phyloP scores from a whole-genome alignment of 2,113 vertebrate species.

The Chunga burmeisteri region DNA sequence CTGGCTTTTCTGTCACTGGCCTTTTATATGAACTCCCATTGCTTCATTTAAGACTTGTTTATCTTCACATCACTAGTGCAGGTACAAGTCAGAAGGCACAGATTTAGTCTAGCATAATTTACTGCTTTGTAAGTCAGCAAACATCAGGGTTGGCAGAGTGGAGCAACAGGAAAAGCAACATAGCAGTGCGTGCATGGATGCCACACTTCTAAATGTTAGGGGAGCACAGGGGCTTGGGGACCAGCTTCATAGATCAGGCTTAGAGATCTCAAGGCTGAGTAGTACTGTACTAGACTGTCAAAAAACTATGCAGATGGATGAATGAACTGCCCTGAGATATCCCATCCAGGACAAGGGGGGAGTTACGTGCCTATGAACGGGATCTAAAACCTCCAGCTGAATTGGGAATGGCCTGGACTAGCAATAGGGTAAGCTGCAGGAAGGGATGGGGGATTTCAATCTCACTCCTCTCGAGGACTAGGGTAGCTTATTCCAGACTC shows the following conservation, averaged over 20 bases:
- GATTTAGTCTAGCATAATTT: not conserved
- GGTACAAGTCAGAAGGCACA: not conserved
- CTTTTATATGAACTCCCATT: not conserved
- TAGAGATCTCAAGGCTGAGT: not conserved
- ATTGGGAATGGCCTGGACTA: not conserved
- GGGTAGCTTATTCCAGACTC: not conserved
- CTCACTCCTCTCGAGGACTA: not conserved
- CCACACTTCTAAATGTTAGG: not conserved
- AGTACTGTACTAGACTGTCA: not conserved
- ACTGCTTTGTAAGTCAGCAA: not conserved
- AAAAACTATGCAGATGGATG: not conserved
- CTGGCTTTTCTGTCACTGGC: not conserved
- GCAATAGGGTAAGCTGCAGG: not conserved
- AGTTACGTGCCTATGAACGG: not conserved
- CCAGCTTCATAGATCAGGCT: not conserved
- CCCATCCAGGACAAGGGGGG: not conserved
- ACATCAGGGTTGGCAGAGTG: not conserved
- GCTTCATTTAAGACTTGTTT: not conserved
- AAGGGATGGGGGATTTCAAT: not conserved
- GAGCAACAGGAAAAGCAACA: not conserved
- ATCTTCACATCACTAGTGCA: not conserved
- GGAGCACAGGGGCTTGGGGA: not conserved
- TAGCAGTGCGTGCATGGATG: rapidly evolving
- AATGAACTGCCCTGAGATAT: not conserved
- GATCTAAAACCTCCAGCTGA: not conserved